Evolutionary conservation across 2,888 invertebrate species (phyloP).

Genomic region (Caenorhabditis afra): DNA sequence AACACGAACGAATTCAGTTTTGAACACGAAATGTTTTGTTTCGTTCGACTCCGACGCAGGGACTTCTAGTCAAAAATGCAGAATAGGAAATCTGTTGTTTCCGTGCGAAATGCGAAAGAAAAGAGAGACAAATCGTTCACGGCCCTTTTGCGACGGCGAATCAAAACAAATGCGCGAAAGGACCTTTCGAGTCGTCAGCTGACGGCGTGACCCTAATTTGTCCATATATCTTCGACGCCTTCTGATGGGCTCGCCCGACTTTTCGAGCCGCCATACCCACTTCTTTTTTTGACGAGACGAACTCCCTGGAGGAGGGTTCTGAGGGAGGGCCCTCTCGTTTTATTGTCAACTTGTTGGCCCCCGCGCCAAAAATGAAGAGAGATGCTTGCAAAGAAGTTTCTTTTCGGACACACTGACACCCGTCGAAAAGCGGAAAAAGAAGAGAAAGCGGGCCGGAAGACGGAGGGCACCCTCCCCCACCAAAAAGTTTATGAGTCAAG

Average conservation of each 20-base stretch:
- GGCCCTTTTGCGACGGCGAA: slow-evolving; percentile 9
- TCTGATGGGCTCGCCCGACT: slow-evolving; percentile 24
- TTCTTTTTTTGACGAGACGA: slow-evolving; percentile 33
- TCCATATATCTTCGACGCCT: slow-evolving; percentile 46
- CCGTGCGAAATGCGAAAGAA: background rate
- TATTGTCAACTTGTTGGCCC: slow-evolving; percentile 57
- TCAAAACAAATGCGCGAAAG: slow-evolving; percentile 19
- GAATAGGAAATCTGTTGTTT: slow-evolving; percentile 45
- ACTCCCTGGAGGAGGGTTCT: slow-evolving; percentile 50
- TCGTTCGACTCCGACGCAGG: background rate
- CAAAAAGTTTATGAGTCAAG: slow-evolving; percentile 50
- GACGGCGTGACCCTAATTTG: slow-evolving; percentile 38
- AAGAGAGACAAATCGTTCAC: slow-evolving; percentile 34
- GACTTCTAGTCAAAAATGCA: slow-evolving; percentile 25
- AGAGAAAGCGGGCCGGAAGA: slow-evolving; percentile 18
- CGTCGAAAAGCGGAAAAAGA: slow-evolving; percentile 34
- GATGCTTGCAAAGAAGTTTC: slow-evolving; percentile 46
- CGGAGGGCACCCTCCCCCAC: slow-evolving; percentile 4
- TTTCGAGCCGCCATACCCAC: slow-evolving; percentile 29
- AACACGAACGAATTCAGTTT: no score
- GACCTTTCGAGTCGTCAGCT: slow-evolving; percentile 26
- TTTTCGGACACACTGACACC: slow-evolving; percentile 46
- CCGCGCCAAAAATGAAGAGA: slow-evolving; percentile 51
- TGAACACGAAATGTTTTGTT: no score
- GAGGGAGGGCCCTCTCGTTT: slow-evolving; percentile 26